A percentile compares a stretch with the other conserved stretches of the same genome.
These are phyloP conservation scores for Odontamblyopus rebecca DNA, from an alignment of 2,797 vertebrate genomes.

Conservation along the genomic window DNA sequence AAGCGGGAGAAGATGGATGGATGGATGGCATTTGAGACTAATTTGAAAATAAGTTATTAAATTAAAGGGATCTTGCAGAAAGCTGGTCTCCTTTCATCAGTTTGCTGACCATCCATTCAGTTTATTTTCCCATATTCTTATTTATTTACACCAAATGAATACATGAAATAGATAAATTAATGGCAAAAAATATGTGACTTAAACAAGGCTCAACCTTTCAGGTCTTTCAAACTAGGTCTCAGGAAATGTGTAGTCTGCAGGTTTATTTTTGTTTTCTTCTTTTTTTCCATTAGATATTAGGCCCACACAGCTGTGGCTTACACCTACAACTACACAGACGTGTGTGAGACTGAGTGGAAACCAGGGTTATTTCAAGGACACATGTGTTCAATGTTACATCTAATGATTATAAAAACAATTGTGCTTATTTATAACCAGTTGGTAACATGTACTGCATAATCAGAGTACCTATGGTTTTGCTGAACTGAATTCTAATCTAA, in stretches of 20 bases:
- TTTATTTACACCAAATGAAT: too few relatives aligned
- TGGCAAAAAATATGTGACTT: too few relatives aligned
- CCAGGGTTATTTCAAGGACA: not conserved
- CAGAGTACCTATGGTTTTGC: not conserved
- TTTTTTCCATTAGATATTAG: not conserved
- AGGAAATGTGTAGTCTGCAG: not conserved
- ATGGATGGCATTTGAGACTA: too few relatives aligned
- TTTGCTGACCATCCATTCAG: too few relatives aligned
- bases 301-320: not conserved
- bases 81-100: too few relatives aligned
- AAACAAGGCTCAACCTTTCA: not conserved
- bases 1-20: too few relatives aligned
- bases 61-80: too few relatives aligned
- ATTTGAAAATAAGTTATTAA: too few relatives aligned
- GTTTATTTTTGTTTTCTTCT: not conserved
- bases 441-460: not conserved
- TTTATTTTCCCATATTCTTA: too few relatives aligned
- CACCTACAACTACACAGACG: not conserved
- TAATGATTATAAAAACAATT: not conserved
- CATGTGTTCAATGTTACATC: not conserved
- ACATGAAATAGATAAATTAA: too few relatives aligned
- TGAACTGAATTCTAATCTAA: not conserved
- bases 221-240: not conserved
- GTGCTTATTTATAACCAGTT: not conserved
- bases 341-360: not conserved